Percentiles rank a stretch among this genome's conserved stretches.
These are phyloP conservation scores for Pica pica DNA, from an alignment of 2,113 vertebrate genomes.

Conservation along the genomic window DNA sequence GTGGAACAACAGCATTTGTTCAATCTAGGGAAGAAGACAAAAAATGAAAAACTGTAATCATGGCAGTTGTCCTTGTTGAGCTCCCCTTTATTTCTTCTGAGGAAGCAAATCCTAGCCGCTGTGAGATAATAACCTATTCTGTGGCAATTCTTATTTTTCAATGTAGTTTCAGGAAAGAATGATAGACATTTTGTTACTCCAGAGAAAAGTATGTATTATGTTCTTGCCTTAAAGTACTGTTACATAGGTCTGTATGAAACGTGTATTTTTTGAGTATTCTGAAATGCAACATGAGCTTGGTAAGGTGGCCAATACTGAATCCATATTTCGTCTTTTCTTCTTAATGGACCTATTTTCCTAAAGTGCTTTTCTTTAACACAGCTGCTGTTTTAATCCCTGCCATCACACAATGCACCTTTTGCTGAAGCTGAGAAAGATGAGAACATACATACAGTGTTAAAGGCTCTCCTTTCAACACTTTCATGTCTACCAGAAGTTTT, in stretches of 20 bases:
- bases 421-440: background rate
- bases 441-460: background rate
- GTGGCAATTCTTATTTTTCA: background rate
- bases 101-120: background rate
- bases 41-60: background rate
- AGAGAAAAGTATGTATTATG: background rate
- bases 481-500: background rate
- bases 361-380: background rate
- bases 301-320: background rate
- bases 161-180: background rate
- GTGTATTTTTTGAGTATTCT: background rate
- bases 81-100: background rate
- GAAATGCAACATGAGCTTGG: background rate
- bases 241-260: background rate
- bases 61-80: background rate
- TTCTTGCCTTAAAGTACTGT: background rate
- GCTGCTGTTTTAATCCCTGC: background rate
- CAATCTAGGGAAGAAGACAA: background rate
- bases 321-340: constrained; percentile 14
- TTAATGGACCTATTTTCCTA: background rate
- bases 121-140: background rate
- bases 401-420: background rate
- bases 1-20: background rate
- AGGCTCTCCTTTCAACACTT: background rate
- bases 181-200: background rate